Conservation (phyloP, 2,888 invertebrate species). For the Pseudeuparius sepicola region DNA sequence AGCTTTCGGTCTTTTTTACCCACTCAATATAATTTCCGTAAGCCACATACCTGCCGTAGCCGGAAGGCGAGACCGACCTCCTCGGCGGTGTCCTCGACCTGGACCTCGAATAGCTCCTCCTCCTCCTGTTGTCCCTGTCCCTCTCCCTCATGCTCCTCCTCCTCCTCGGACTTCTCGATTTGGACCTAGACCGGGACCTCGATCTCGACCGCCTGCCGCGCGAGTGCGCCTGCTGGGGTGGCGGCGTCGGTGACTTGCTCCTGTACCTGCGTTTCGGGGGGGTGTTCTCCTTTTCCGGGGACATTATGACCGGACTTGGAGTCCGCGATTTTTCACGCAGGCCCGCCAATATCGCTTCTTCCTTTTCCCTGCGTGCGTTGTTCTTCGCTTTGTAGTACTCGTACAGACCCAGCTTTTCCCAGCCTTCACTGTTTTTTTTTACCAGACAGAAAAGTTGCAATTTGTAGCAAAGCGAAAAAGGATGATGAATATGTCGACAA, state of each 20-base stretch:
- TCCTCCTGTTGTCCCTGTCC: constrained; percentile 29
- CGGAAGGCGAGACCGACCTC: constrained; percentile 35
- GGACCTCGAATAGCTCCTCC: constrained; percentile 40
- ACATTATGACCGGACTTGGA: constrained; percentile 67
- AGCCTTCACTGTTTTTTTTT: constrained; percentile 82
- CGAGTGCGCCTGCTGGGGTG: constrained; percentile 22
- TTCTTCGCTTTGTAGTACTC: constrained; percentile 98
- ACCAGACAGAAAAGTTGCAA: no score
- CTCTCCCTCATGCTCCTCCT: constrained; percentile 34
- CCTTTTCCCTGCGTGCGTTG: constrained; percentile 77
- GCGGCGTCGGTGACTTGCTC: constrained; percentile 46
- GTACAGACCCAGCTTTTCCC: constrained; percentile 95
- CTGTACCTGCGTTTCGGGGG: constrained; percentile 68
- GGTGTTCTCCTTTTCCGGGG: constrained; percentile 59
- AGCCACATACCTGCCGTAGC: constrained; percentile 17
- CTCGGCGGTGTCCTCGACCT: constrained; percentile 35
- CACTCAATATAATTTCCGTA: constrained; percentile 1
- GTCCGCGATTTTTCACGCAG: constrained; percentile 62
- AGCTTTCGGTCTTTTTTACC: no score
- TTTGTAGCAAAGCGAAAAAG: constrained; percentile 8
- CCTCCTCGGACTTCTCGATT: constrained; percentile 40
- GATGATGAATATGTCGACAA: background rate
- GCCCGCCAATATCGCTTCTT: constrained; percentile 69
- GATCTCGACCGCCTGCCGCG: constrained; percentile 44
- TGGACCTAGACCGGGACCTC: constrained; percentile 41